These are phyloP conservation scores for Cyclina sinensis DNA, from an alignment of 1,140 invertebrate genomes.

Conservation along the genomic window DNA sequence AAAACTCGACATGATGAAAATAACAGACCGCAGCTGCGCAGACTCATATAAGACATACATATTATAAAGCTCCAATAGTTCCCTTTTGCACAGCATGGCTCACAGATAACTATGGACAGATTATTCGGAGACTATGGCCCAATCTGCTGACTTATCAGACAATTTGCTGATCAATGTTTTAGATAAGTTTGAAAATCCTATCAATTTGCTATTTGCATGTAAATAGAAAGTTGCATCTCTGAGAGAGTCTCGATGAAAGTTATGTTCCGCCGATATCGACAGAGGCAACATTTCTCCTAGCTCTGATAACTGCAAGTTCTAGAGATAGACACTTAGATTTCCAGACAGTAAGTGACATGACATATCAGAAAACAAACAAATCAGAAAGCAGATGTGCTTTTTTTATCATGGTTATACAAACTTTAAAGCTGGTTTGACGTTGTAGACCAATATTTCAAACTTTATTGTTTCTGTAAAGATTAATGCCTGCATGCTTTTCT, in stretches of 20 bases:
- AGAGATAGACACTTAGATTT: not conserved
- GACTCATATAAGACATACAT: no score
- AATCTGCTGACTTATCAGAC: conserved; percentile 10
- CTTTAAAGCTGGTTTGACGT: not conserved
- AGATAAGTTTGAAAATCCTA: conserved; percentile 3
- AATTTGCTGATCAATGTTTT: conserved; percentile 12
- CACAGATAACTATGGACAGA: not conserved
- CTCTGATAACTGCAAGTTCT: not conserved
- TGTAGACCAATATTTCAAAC: not conserved
- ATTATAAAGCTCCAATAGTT: no score
- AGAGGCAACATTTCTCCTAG: not conserved
- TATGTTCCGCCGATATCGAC: not conserved
- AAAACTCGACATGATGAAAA: no score
- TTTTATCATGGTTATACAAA: not conserved
- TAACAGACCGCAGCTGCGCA: no score
- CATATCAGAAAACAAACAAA: conserved; percentile 11
- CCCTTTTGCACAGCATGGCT: no score
- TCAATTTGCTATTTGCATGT: conserved; percentile 22
- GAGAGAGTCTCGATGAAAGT: not conserved
- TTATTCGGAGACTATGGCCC: not conserved
- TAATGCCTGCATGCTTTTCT: no score
- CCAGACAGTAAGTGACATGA: not conserved
- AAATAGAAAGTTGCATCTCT: conserved; percentile 1
- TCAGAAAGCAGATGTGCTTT: not conserved
- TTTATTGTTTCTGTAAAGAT: not conserved